Base-by-base conservation (phyloP, 2,113 vertebrate species). In the Halcyon malimbica region DNA sequence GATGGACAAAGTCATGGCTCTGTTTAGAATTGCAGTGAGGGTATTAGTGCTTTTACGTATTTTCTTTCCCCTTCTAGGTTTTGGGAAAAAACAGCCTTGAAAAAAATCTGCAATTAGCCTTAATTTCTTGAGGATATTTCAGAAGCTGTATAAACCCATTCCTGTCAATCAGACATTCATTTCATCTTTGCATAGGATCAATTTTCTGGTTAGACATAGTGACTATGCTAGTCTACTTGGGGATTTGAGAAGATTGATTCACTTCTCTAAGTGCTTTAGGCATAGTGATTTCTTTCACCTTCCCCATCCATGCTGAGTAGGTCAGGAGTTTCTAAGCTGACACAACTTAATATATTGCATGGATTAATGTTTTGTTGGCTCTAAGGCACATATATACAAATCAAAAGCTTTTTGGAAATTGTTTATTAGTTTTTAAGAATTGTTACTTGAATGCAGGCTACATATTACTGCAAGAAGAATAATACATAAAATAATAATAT, bases 171-270 rank as follows among this genome's bases (percentile, higher is more conserved):
- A 97, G 60, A 63, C 19, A 50, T 50, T 93, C 67, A 90, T 97
- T 95, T 96, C 54, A 83, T 96, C 93, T 93, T 90, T 74, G 64
- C 76, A 54, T 54, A 89, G 60, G 71, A 96, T 96, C 92, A 90
- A 86, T 96, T 96, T 90, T 90, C 91, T 77, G 51, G 68, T 81
- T 94, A 92, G 88, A 90, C 80, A 37, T 29, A 96, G 89, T 77
- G 71, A 70, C 85, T 96, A 31, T 83, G 37, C 54, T 90, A 77
- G 86, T 89, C 83, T 93, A 26, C 92, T 86, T 86, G 63, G 94
- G 93, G 89, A 95, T 94, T 96, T 94, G 79, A 92, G 75, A 92
- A 95, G 93, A 95, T 90, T 97, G 93, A 93, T 96, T 90, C 68
- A 96, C 83, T 93, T 93, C 63, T 92, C 35, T 50, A 93, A 95